These are phyloP conservation scores for Bergia puertoricense DNA, from an alignment of 92 coral and sea anemone genomes.

Conservation along the genomic window DNA sequence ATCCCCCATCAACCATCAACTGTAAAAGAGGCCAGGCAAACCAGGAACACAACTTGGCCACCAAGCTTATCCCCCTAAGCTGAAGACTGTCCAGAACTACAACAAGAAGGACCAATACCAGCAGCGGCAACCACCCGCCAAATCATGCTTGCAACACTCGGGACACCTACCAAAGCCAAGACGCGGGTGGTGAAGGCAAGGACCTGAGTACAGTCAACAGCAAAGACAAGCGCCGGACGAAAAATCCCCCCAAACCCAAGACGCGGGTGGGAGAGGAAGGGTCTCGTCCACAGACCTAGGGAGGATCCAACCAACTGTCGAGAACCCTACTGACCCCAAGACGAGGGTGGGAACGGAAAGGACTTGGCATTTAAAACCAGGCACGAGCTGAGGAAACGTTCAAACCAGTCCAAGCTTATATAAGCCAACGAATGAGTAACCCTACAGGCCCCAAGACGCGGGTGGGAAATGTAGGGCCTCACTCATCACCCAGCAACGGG, in stretches of 20 bases:
- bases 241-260: background rate
- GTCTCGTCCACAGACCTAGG: background rate
- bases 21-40: background rate
- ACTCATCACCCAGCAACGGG: background rate
- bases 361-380: background rate
- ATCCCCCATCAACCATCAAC: background rate
- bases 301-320: background rate
- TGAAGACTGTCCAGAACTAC: background rate
- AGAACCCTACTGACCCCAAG: background rate
- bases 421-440: background rate
- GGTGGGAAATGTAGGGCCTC: background rate
- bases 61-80: background rate
- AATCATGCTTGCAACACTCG: background rate
- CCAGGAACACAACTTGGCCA: background rate
- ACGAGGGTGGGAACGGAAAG: background rate
- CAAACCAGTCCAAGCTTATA: background rate
- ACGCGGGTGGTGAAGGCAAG: constrained; percentile 23
- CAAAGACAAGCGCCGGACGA: constrained; percentile 1
- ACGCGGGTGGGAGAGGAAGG: constrained; percentile 5
- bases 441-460: background rate
- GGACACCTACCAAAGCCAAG: constrained; percentile 11
- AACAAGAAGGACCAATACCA: background rate
- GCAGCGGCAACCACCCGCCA: background rate
- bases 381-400: background rate
- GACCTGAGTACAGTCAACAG: constrained; percentile 21